A percentile compares a stretch with the other conserved stretches of the same genome.
Evolutionary conservation across 2,113 vertebrate genomes (phyloP).

Genomic region (Calyptommatus sinebrachiatus): DNA sequence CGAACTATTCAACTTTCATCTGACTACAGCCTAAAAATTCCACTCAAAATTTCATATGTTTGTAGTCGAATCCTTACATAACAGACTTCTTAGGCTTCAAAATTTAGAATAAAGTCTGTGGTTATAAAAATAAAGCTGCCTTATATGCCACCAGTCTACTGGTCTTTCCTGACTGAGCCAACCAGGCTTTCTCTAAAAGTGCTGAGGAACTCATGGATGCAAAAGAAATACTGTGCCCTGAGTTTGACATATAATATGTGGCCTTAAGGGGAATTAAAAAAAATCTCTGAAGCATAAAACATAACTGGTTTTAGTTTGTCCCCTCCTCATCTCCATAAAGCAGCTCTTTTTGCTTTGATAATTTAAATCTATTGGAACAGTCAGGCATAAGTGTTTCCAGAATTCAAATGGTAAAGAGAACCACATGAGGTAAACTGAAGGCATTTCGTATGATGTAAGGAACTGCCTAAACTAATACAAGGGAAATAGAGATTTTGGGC

Average conservation of each 20-base stretch:
- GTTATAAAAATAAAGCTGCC: too few relatives aligned
- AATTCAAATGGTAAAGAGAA: background rate
- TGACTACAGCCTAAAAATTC: too few relatives aligned
- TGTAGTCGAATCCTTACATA: too few relatives aligned
- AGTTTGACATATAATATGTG: background rate
- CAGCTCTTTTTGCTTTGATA: background rate
- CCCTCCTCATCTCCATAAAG: background rate
- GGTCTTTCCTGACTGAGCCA: too few relatives aligned
- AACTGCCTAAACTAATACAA: background rate
- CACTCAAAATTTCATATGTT: too few relatives aligned
- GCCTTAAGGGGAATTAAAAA: background rate
- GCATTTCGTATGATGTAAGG: background rate
- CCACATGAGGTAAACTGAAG: background rate
- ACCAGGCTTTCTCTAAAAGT: too few relatives aligned
- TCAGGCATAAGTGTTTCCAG: slow-evolving; percentile 15
- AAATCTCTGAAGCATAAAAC: background rate
- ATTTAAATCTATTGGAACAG: background rate
- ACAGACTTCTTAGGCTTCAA: too few relatives aligned
- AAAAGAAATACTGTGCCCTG: too few relatives aligned
- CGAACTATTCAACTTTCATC: too few relatives aligned
- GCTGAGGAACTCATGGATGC: too few relatives aligned
- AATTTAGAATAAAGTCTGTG: too few relatives aligned
- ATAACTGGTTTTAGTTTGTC: background rate
- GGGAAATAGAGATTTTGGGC: background rate
- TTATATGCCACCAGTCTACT: too few relatives aligned